A percentile compares a stretch with the other conserved stretches of the same genome.
Evolutionary conservation across 1,140 invertebrate genomes (phyloP).

Genomic region (Drosophila ohnishii): DNA sequence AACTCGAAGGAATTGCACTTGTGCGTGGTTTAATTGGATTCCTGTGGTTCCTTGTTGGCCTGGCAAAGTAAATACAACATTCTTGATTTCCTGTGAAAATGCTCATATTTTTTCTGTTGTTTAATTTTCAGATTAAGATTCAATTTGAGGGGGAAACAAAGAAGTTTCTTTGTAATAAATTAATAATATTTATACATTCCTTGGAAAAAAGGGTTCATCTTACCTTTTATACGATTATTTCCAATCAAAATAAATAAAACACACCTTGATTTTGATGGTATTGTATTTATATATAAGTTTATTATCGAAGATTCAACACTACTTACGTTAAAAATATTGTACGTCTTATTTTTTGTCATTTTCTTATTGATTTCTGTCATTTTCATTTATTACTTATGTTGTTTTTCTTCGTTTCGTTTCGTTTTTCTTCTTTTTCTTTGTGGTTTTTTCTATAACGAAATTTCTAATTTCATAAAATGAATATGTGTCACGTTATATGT

Average conservation of each 20-base stretch:
- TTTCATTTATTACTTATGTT: conserved; percentile 22
- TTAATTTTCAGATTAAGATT: background rate
- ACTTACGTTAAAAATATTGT: conserved; percentile 79
- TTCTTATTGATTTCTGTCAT: conserved; percentile 55
- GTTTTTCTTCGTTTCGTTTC: conserved; percentile 11
- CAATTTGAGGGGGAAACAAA: background rate
- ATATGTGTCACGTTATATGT: conserved; percentile 57
- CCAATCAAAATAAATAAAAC: background rate
- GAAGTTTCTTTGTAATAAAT: background rate
- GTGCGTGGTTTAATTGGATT: conserved; percentile 38
- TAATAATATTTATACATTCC: background rate
- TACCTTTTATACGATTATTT: background rate
- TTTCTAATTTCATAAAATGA: conserved; percentile 75
- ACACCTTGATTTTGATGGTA: conserved; percentile 10
- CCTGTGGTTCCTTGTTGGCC: conserved; percentile 7
- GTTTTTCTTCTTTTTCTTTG: conserved; percentile 7
- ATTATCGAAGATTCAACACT: conserved; percentile 80
- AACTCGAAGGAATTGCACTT: conserved; percentile 19
- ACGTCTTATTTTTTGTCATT: conserved; percentile 69
- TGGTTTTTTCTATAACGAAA: conserved; percentile 53
- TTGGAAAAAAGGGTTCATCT: background rate
- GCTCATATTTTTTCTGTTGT: background rate
- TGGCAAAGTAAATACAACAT: background rate
- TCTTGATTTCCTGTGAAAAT: background rate
- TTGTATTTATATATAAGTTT: conserved; percentile 45